Evolutionary conservation across 2,888 invertebrate genomes (phyloP).

Genomic region (Diloba caeruleocephala): DNA sequence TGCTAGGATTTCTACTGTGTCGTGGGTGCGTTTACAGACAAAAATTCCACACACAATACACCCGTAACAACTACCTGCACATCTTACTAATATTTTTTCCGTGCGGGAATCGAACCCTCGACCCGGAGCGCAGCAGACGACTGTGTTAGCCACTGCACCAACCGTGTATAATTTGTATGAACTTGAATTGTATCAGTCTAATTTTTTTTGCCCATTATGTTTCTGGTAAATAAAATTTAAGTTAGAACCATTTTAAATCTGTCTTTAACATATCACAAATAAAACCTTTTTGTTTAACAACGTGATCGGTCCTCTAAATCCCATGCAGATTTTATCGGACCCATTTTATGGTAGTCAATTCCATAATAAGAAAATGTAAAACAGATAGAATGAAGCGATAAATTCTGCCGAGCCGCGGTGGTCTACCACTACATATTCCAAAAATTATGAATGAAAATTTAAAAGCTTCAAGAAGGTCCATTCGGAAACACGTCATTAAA

Average conservation of each 20-base stretch:
- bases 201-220: no score
- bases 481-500: slow-evolving; percentile 63
- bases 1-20: no score
- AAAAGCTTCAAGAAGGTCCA: slow-evolving; percentile 36
- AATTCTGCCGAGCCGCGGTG: slow-evolving; percentile 32
- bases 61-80: no score
- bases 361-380: slow-evolving; percentile 34
- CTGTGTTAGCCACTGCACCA: no score
- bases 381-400: slow-evolving; percentile 49
- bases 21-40: no score
- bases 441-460: slow-evolving; percentile 54
- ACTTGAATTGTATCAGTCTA: no score
- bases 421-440: slow-evolving; percentile 39
- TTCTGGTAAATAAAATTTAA: background rate
- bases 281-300: background rate
- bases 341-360: slow-evolving; percentile 39
- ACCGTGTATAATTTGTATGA: no score
- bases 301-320: slow-evolving; percentile 3
- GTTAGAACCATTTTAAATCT: slow-evolving; percentile 13
- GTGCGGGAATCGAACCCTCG: no score
- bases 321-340: slow-evolving; percentile 18
- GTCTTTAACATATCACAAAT: slow-evolving; percentile 10
- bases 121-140: no score
- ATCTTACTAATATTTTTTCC: no score
- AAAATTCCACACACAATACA: no score